phyloP scores from a whole-genome alignment of 1,140 invertebrate species.

The Rhyzopertha dominica region DNA sequence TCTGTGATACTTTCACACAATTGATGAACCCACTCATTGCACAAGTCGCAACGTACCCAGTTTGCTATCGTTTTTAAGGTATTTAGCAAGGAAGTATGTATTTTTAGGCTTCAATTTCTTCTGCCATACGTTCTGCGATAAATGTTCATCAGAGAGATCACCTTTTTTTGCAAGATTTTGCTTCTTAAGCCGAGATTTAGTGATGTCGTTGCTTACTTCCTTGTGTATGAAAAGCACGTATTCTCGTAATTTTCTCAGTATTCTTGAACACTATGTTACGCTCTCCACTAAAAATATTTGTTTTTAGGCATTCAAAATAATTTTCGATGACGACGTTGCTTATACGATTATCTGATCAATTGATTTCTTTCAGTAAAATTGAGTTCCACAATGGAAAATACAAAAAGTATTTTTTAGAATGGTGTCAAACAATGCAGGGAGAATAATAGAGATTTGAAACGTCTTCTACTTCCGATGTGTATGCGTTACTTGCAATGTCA shows the following conservation, averaged over 20 bases:
- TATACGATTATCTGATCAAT: neutral
- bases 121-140: too few relatives aligned
- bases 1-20: too few relatives aligned
- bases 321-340: slow-evolving; percentile 11
- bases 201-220: neutral
- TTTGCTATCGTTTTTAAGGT: neutral
- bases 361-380: neutral
- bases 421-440: neutral
- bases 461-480: too few relatives aligned
- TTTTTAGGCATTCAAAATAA: slow-evolving; percentile 12
- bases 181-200: neutral
- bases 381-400: slow-evolving; percentile 8
- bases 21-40: slow-evolving; percentile 2
- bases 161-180: too few relatives aligned
- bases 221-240: neutral
- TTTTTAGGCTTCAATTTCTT: too few relatives aligned
- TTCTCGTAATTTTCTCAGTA: slow-evolving; percentile 13
- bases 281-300: slow-evolving; percentile 1
- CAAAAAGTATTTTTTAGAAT: slow-evolving; percentile 12
- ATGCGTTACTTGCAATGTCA: too few relatives aligned
- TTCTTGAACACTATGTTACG: slow-evolving; percentile 13
- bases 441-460: slow-evolving; percentile 2
- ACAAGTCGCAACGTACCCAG: slow-evolving; percentile 13
- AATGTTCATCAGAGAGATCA: too few relatives aligned
- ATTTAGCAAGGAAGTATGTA: too few relatives aligned